Evolutionary conservation across 30 jellyfish, hydroid and myxozoan species (phyloP).

Genomic region (Rhopilema esculentum): DNA sequence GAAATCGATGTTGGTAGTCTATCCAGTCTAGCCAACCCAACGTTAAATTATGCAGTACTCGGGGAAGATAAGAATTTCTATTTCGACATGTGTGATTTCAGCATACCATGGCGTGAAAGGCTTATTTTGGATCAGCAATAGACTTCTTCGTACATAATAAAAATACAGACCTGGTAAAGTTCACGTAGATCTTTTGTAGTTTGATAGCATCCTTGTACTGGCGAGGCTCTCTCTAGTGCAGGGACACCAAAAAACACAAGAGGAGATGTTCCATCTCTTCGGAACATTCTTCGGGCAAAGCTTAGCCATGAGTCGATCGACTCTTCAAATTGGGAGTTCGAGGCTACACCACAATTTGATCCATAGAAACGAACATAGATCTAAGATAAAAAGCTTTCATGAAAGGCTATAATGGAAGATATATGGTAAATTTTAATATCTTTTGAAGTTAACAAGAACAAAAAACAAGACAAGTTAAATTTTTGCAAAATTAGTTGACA

Average conservation of each 20-base stretch:
- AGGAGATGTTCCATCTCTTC: slow-evolving; percentile 62
- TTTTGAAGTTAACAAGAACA: too few relatives aligned
- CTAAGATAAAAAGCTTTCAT: slow-evolving; percentile 21
- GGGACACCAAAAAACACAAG: slow-evolving; percentile 61
- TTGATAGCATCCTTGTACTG: slow-evolving; percentile 61
- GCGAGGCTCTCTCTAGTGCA: slow-evolving; percentile 74
- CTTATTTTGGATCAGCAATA: too few relatives aligned
- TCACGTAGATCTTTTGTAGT: slow-evolving; percentile 60
- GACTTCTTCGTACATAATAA: neutral
- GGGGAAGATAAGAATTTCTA: too few relatives aligned
- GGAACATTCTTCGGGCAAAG: slow-evolving; percentile 45
- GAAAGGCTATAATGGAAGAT: too few relatives aligned
- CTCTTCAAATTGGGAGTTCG: slow-evolving; percentile 44
- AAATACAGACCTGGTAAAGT: slow-evolving; percentile 22
- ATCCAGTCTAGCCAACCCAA: too few relatives aligned
- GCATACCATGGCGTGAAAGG: too few relatives aligned
- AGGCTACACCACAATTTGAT: slow-evolving; percentile 65
- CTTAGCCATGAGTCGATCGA: slow-evolving; percentile 64
- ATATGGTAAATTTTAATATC: too few relatives aligned
- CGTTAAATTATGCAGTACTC: too few relatives aligned
- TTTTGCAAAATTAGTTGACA: too few relatives aligned
- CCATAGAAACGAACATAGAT: slow-evolving; percentile 63
- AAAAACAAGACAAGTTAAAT: too few relatives aligned
- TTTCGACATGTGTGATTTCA: too few relatives aligned
- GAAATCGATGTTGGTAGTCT: too few relatives aligned